phyloP scores from a whole-genome alignment of 2,113 vertebrate genomes.

The Paratilapia polleni region DNA sequence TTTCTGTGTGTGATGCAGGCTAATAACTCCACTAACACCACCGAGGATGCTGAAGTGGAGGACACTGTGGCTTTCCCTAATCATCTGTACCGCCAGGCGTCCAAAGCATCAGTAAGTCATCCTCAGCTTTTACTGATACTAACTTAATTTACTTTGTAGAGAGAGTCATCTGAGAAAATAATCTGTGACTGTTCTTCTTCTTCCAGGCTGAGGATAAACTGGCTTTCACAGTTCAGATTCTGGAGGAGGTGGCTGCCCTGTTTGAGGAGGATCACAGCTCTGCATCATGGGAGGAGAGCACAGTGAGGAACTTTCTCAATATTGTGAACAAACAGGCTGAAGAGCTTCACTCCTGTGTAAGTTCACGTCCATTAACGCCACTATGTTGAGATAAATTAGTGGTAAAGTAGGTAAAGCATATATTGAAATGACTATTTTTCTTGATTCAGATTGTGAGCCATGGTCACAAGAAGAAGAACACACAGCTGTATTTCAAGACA shows the following conservation, averaged over 20 bases:
- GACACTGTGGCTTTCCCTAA: no score
- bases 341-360: constrained; percentile 68
- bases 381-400: not conserved
- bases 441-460: not conserved
- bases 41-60: no score
- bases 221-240: constrained; percentile 53
- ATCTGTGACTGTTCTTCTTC: no score
- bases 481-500: not conserved
- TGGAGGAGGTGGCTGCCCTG: constrained; percentile 52
- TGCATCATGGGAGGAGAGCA: constrained; percentile 64
- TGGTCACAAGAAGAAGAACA: not conserved
- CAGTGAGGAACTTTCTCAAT: constrained; percentile 52
- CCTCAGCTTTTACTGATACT: no score
- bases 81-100: no score
- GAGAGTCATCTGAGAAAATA: no score
- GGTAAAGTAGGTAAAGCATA: not conserved
- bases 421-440: not conserved
- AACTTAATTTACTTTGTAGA: no score
- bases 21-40: no score
- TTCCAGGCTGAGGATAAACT: constrained; percentile 61
- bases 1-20: no score
- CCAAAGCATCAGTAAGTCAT: no score
- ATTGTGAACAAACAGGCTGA: constrained; percentile 45
- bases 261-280: constrained; percentile 54
- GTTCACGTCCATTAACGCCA: not conserved